Conservation (phyloP, 2,113 vertebrate species). For the Ancistrus triradiatus region DNA sequence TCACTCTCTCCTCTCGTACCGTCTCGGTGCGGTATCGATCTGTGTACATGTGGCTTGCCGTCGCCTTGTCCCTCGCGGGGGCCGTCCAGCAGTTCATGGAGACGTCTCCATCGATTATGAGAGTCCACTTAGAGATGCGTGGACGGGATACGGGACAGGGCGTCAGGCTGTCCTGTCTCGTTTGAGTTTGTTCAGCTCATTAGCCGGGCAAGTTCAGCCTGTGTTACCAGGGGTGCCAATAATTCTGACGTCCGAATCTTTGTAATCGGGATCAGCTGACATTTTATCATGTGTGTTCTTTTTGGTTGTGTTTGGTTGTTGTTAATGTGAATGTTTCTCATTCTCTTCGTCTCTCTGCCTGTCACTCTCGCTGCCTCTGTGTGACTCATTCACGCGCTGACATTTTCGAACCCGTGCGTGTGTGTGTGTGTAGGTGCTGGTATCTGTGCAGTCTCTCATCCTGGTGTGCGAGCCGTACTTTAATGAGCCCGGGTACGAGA, state of each 20-base stretch:
- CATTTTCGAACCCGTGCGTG: background rate
- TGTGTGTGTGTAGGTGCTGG: conserved; percentile 78
- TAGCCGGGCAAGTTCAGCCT: too few relatives aligned
- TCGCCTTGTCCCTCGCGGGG: conserved; percentile 2
- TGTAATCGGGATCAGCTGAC: too few relatives aligned
- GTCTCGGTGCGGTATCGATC: conserved; percentile 34
- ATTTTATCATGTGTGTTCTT: background rate
- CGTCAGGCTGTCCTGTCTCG: too few relatives aligned
- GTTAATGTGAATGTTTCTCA: background rate
- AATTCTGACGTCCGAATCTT: too few relatives aligned
- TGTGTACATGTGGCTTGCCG: conserved; percentile 2
- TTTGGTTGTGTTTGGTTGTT: background rate
- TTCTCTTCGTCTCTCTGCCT: background rate
- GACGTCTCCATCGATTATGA: conserved; percentile 62
- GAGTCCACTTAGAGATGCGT: conserved; percentile 52
- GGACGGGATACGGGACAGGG: too few relatives aligned
- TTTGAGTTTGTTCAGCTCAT: too few relatives aligned
- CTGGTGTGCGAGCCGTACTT: conserved; percentile 96
- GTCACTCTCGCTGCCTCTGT: background rate
- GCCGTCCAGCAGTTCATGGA: conserved; percentile 51
- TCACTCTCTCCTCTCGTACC: background rate
- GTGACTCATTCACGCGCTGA: background rate
- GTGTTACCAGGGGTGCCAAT: too few relatives aligned
- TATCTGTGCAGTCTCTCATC: conserved; percentile 96
- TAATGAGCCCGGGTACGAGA: conserved; percentile 95